Evolutionary conservation across 2,888 invertebrate species (phyloP), one percentile per base, ranked within the genome.

Genomic region (Archips xylosteana): DNA sequence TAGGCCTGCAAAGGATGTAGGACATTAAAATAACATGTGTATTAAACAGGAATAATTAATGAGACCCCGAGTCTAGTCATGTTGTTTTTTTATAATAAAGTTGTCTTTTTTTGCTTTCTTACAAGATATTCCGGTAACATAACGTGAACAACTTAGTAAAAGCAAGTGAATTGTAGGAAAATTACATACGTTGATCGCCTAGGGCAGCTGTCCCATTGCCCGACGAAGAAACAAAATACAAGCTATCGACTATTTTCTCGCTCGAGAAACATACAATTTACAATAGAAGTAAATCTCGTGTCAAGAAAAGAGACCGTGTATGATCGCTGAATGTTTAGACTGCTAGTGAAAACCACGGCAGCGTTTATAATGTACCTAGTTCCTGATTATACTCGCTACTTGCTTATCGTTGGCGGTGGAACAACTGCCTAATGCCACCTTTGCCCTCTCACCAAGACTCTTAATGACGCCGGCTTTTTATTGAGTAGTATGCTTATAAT

Each of bases 1-100:
- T 70, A 49, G 60, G 45, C 36, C 39, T 61, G 34, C 10, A 61
- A 60, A 70, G 65, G 69, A 70, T 61, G 65, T 61, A 32, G 23
- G 45, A 70, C 59, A 60, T 72, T 62, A 61, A 54, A 72, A 45
- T 65, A 62, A 54, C 61, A 54, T 62, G 49, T 54, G 57, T 23
- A 42, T 54, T 64, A 23, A 60, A 51, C 45, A 54, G 12, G 23
- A 42, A 57, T 57, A 32, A 15, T 45, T 42, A 57, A 12, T 57
- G 1, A 42, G 45, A 3, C 1, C 13, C 49, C n/a, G 1, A 13
- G 15, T 54, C 15, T 4, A 6, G 54, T 54, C 6, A 54, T 23
- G 15, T 54, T 54, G 51, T 1, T 54, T 23, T 23, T 23, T 54
- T 15, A 54, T 23, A 54, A 6, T 54, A 0, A 54, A 54, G 15